These are phyloP conservation scores for Melanophora roralis DNA, from an alignment of 2,888 invertebrate species.

Conservation along the genomic window DNA sequence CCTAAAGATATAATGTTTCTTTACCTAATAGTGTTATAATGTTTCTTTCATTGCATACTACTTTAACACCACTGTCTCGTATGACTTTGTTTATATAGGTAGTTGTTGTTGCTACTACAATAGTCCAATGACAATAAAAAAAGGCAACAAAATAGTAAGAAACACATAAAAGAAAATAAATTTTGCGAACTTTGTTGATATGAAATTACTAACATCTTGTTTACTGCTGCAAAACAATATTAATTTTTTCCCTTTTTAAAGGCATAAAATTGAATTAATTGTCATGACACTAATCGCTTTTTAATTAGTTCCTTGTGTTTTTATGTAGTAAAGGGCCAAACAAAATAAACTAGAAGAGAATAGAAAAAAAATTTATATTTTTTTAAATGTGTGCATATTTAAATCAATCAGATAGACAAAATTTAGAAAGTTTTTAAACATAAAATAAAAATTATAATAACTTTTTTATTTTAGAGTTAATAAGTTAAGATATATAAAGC, in stretches of 20 bases:
- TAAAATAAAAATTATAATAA: too few species aligned
- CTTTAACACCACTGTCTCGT: slow-evolving; percentile 12
- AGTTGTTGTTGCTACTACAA: slow-evolving; percentile 1
- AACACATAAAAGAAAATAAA: neutral
- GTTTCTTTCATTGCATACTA: neutral
- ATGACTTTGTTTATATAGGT: slow-evolving; percentile 22
- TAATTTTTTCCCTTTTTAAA: too few species aligned
- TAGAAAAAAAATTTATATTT: too few species aligned
- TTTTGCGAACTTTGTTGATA: slow-evolving; percentile 31
- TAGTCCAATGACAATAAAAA: slow-evolving; percentile 12
- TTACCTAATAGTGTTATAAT: too few species aligned
- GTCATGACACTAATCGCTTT: slow-evolving; percentile 64
- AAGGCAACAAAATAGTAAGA: too few species aligned
- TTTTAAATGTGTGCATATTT: too few species aligned
- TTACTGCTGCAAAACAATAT: slow-evolving; percentile 40
- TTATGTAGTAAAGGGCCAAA: neutral
- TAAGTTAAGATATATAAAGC: too few species aligned
- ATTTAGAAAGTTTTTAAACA: too few species aligned
- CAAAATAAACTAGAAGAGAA: neutral
- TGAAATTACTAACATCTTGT: slow-evolving; percentile 46
- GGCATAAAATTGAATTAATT: slow-evolving; percentile 65
- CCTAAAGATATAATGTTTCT: too few species aligned
- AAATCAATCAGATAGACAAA: too few species aligned
- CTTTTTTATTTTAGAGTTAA: too few species aligned
- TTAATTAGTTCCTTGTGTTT: slow-evolving; percentile 66